These are phyloP conservation scores for Arion vulgaris DNA, from an alignment of 1,140 invertebrate species.

Conservation along the genomic window DNA sequence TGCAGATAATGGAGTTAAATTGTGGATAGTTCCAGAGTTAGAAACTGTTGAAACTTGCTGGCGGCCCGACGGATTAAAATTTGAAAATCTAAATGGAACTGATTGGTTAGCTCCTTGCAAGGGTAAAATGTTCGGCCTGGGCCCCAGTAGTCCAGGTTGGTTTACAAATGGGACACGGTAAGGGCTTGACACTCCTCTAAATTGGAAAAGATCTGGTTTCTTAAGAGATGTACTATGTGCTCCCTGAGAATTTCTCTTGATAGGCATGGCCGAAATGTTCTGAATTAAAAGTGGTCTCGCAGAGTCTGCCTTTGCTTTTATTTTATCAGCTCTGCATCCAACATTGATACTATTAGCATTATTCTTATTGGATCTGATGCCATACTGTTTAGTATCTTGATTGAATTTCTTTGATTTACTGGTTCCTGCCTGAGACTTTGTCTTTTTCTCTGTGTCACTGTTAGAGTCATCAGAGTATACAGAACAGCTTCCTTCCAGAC, in stretches of 20 bases:
- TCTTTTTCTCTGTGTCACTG: neutral
- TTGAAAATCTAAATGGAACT: neutral
- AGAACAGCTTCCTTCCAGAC: constrained; percentile 19
- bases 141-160: neutral
- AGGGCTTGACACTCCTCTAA: neutral
- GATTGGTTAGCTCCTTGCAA: neutral
- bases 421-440: neutral
- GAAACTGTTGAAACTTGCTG: neutral
- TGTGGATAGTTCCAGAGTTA: neutral
- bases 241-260: constrained; percentile 3
- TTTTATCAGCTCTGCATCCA: neutral
- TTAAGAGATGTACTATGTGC: neutral
- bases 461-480: constrained; percentile 6
- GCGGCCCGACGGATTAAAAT: neutral
- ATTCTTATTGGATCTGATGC: neutral
- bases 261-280: neutral
- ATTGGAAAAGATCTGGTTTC: constrained; percentile 5
- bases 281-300: neutral
- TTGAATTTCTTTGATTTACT: neutral
- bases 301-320: neutral
- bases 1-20: neutral
- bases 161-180: neutral
- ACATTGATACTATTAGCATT: neutral
- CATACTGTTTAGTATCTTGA: neutral
- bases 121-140: neutral